Conservation (phyloP, 1,140 invertebrate species). For the Holcopasites calliopsidis region DNA sequence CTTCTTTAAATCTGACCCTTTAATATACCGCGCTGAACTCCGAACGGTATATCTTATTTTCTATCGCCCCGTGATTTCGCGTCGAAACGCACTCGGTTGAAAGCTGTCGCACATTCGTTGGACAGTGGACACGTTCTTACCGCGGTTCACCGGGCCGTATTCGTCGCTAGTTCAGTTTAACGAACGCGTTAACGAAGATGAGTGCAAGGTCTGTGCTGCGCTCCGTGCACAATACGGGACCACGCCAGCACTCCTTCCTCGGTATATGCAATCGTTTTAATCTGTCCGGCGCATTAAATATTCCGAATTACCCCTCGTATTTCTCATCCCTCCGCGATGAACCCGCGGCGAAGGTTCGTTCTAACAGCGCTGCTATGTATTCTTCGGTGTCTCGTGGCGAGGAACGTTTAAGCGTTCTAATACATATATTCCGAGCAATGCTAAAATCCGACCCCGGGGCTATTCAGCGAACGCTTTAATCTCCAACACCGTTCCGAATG, state of each 20-base stretch:
- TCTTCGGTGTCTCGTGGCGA: neutral
- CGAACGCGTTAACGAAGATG: constrained; percentile 29
- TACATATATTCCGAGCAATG: neutral
- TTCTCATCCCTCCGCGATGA: constrained; percentile 5
- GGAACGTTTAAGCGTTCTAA: constrained; percentile 19
- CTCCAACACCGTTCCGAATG: neutral
- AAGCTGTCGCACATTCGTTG: neutral
- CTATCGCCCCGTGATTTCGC: neutral
- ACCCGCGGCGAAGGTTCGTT: neutral
- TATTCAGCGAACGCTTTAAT: constrained; percentile 5
- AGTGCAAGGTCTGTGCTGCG: neutral
- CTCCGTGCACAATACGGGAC: constrained; percentile 9
- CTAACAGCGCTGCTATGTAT: neutral
- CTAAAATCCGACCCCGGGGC: neutral
- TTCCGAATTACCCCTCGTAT: constrained; percentile 29
- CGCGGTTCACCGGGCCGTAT: neutral
- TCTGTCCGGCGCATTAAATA: constrained; percentile 35
- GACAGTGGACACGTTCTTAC: neutral
- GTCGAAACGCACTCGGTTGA: neutral
- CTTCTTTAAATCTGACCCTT: neutral
- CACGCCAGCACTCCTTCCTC: neutral
- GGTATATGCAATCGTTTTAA: constrained; percentile 32
- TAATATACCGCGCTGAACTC: neutral
- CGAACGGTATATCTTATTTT: neutral
- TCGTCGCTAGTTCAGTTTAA: constrained; percentile 29